Base-by-base conservation (phyloP, 2,113 vertebrate species). In the Phrynocephalus versicolor region DNA sequence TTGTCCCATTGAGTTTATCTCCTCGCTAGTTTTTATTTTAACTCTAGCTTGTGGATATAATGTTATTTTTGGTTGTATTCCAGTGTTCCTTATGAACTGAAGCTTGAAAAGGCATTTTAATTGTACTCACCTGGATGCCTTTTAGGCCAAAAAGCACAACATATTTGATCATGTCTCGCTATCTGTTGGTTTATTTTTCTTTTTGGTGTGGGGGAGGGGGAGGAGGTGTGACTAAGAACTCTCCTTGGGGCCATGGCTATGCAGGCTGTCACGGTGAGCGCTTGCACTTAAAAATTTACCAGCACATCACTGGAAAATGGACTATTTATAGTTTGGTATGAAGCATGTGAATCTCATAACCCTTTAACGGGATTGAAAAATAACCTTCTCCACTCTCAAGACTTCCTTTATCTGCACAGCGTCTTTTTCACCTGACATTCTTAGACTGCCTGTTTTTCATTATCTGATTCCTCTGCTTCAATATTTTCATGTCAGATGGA, bases 401-500 rank as follows among this genome's bases (percentile, higher is more conserved):
- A 9, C 10, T 85, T 90, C 21, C 83, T 55, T 2, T 86, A 87
- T 84, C 70, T 30, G 70, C 70, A 51, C 67, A 72, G 85, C 78
- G 80, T 91, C 85, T 91, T 89, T 81, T 90, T 80, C 81, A 89
- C 80, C 92, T 91, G 88, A 93, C 89, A 92, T 93, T 93, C 87
- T 89, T 89, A 51, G 19, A 80, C 81, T 86, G 89, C 88, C 91
- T 95, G 89, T 79, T 92, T 93, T 91, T 88, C 91, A 76, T 93
- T 94, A 89, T 39, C 79, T 37, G 30, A 86, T 87, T 4, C 77
- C 76, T 93, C 81, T 82, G 57, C 90, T 93, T 89, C 83, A 85
- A 90, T 92, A 30, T 84, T 64, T 64, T 92, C 84, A 88, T 65
- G 65, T 92, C 77, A 76, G 74, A 58, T 21, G 76, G 62, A 85